Conservation (phyloP, 1,140 invertebrate species). For the Drosophila ohnishii region DNA sequence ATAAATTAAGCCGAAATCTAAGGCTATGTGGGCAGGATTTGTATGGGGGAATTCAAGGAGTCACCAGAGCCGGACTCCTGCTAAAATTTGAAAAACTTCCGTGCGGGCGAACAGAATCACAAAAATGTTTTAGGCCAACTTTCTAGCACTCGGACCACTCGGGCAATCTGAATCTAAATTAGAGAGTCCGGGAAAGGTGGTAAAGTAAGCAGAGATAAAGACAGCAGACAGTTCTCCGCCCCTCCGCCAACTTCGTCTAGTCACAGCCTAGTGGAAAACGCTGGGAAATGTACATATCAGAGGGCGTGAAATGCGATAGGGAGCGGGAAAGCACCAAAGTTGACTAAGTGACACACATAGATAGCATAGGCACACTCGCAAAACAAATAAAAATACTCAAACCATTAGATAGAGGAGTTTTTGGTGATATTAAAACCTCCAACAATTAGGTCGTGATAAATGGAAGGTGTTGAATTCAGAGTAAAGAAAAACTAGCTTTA, state of each 20-base stretch:
- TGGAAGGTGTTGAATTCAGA: background rate
- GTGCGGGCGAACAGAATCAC: slow-evolving; percentile 36
- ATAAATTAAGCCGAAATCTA: slow-evolving; percentile 72
- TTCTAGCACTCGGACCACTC: slow-evolving; percentile 30
- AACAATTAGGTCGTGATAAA: slow-evolving; percentile 23
- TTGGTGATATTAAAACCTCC: slow-evolving; percentile 13
- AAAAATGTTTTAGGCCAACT: slow-evolving; percentile 68
- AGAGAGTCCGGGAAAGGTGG: slow-evolving; percentile 23
- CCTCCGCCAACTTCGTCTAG: slow-evolving; percentile 9
- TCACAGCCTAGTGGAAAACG: slow-evolving; percentile 5
- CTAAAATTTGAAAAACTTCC: slow-evolving; percentile 60
- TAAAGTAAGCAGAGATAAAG: slow-evolving; percentile 44
- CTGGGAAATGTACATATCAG: slow-evolving; percentile 35
- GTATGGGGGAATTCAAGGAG: slow-evolving; percentile 6
- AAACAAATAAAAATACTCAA: slow-evolving; percentile 16
- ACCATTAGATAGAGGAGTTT: slow-evolving; percentile 9
- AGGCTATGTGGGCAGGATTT: slow-evolving; percentile 31
- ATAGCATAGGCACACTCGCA: slow-evolving; percentile 37
- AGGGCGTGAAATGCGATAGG: slow-evolving; percentile 15
- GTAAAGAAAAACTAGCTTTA: background rate
- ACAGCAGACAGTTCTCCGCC: background rate
- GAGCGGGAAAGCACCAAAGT: slow-evolving; percentile 21
- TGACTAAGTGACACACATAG: slow-evolving; percentile 69
- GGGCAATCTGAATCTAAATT: slow-evolving; percentile 42
- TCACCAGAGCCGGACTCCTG: slow-evolving; percentile 20